phyloP scores from a whole-genome alignment of 2,113 vertebrate species.

The Mormyrus lacerda region DNA sequence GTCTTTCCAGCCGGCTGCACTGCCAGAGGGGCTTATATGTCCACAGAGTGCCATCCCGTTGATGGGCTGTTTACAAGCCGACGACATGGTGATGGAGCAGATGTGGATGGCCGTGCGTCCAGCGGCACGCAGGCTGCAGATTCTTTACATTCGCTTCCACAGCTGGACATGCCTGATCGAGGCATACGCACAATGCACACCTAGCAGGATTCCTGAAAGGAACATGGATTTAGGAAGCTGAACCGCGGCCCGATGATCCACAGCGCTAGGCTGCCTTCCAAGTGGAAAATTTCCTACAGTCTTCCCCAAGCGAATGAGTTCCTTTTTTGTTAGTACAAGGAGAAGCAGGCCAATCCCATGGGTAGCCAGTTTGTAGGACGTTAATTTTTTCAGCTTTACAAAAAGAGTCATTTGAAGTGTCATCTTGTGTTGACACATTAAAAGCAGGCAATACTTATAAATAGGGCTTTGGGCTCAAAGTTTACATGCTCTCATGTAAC shows the following conservation, averaged over 20 bases:
- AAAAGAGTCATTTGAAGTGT: neutral
- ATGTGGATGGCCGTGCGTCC: neutral
- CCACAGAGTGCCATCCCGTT: slow-evolving; percentile 29
- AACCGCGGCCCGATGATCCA: slow-evolving; percentile 52
- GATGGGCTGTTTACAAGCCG: neutral
- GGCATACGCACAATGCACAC: slow-evolving; percentile 24
- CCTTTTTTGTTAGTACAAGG: neutral
- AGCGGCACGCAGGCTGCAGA: neutral
- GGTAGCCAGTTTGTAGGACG: neutral
- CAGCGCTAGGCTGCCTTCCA: slow-evolving; percentile 44
- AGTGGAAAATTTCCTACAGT: slow-evolving; percentile 42
- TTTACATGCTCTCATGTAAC: neutral
- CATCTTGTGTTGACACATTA: neutral
- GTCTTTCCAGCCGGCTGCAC: slow-evolving; percentile 41
- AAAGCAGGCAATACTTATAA: neutral
- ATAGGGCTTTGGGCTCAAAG: neutral
- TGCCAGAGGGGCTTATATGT: slow-evolving; percentile 43
- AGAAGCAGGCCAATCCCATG: neutral
- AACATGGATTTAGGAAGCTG: slow-evolving; percentile 45
- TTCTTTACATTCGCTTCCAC: neutral
- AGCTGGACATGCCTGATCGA: neutral
- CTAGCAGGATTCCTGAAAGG: slow-evolving; percentile 42
- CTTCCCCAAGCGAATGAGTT: slow-evolving; percentile 45
- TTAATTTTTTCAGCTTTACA: neutral
- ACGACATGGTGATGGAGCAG: neutral